Conservation (phyloP, 2,888 invertebrate species). For the Erebia ligea region DNA sequence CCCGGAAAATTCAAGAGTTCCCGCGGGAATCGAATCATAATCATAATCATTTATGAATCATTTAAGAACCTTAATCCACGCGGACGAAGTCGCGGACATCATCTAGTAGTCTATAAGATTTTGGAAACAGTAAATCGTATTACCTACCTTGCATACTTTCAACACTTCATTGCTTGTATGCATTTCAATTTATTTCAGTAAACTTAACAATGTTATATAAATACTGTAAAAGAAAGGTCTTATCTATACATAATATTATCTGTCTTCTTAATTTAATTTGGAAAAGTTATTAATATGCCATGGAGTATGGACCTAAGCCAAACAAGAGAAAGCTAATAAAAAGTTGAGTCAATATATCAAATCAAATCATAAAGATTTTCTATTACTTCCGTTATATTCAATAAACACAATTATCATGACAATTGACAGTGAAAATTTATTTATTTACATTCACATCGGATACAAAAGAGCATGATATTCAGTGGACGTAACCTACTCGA, state of each 20-base stretch:
- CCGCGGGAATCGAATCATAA: too few relatives aligned
- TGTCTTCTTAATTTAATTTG: not conserved
- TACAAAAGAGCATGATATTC: constrained; percentile 50
- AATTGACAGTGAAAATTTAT: constrained; percentile 15
- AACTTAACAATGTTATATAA: too few relatives aligned
- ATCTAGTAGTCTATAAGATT: too few relatives aligned
- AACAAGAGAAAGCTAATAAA: constrained; percentile 10
- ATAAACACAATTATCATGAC: not conserved
- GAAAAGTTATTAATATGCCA: not conserved
- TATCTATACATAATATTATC: not conserved
- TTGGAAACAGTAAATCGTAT: too few relatives aligned
- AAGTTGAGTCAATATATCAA: constrained; percentile 11
- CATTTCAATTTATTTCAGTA: too few relatives aligned
- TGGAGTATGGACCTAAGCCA: not conserved
- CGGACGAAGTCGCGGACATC: too few relatives aligned
- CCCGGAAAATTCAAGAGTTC: too few relatives aligned
- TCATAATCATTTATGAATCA: too few relatives aligned
- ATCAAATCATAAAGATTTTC: constrained; percentile 11
- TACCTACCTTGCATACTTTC: too few relatives aligned
- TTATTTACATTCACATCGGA: constrained; percentile 34
- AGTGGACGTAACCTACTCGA: constrained; percentile 66
- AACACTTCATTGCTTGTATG: too few relatives aligned
- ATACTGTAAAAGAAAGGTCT: not conserved
- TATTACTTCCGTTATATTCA: constrained; percentile 14
- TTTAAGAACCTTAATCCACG: too few relatives aligned